Evolutionary conservation across 2,797 vertebrate genomes (phyloP).

Genomic region (Microchirus variegatus): DNA sequence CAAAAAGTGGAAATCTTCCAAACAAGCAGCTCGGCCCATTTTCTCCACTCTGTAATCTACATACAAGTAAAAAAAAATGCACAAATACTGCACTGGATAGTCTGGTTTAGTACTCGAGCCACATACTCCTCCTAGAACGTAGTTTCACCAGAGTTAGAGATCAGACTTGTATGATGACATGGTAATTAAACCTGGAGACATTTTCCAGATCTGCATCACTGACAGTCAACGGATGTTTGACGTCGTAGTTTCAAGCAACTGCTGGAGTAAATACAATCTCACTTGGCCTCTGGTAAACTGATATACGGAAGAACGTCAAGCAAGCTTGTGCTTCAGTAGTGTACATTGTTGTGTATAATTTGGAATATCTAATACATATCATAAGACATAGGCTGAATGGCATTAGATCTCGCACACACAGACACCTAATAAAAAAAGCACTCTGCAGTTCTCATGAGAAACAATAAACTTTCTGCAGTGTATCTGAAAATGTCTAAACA

Average conservation of each 20-base stretch:
- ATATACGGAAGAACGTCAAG: too few relatives aligned
- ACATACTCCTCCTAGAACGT: slow-evolving; percentile 4
- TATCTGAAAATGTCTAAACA: slow-evolving; percentile 34
- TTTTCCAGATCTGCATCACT: too few relatives aligned
- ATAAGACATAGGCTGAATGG: too few relatives aligned
- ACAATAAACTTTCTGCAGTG: not conserved
- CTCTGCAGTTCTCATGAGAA: not conserved
- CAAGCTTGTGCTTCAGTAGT: too few relatives aligned
- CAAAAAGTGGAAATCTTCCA: slow-evolving; percentile 11
- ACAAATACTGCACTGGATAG: slow-evolving; percentile 8
- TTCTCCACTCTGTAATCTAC: slow-evolving; percentile 32
- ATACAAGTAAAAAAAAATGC: slow-evolving; percentile 14
- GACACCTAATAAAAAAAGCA: not conserved
- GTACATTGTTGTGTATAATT: too few relatives aligned
- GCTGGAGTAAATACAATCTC: too few relatives aligned
- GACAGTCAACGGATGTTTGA: too few relatives aligned
- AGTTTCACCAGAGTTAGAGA: slow-evolving; percentile 2
- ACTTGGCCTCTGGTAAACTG: too few relatives aligned
- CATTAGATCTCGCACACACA: too few relatives aligned
- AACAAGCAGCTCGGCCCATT: slow-evolving; percentile 12
- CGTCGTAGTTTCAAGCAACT: too few relatives aligned
- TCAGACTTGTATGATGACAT: not conserved
- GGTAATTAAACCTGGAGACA: not conserved
- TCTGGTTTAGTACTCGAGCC: slow-evolving; percentile 9
- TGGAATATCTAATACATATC: too few relatives aligned